These are phyloP conservation scores for Chunga burmeisteri DNA, from an alignment of 2,113 vertebrate genomes.

Conservation along the genomic window DNA sequence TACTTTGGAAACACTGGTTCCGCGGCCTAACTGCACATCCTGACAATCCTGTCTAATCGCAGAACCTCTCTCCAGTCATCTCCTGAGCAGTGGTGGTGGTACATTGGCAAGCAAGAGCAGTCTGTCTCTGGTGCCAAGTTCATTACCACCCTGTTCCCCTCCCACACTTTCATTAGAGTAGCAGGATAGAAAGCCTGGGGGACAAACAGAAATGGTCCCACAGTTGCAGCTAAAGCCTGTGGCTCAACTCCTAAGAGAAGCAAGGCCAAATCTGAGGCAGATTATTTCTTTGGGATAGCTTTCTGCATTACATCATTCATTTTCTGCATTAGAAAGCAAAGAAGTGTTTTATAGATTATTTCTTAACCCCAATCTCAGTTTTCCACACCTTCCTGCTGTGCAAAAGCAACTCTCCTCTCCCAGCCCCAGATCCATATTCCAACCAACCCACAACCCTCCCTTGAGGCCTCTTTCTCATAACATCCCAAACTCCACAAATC, in stretches of 20 bases:
- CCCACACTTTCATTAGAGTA: not conserved
- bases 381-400: not conserved
- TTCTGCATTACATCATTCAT: not conserved
- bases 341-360: not conserved
- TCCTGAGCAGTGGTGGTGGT: not conserved
- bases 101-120: not conserved
- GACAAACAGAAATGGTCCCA: not conserved
- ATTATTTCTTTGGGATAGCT: not conserved
- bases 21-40: not conserved
- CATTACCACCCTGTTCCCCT: not conserved
- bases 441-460: not conserved
- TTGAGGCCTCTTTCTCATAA: not conserved
- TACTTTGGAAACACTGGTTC: not conserved
- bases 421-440: not conserved
- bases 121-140: not conserved
- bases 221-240: not conserved
- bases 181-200: not conserved
- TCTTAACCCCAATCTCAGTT: not conserved
- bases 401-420: not conserved
- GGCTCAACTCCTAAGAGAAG: not conserved
- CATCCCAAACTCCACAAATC: not conserved
- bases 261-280: not conserved
- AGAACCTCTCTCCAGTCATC: not conserved
- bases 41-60: not conserved
- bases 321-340: not conserved